Base-by-base conservation (phyloP, 2,113 vertebrate species). In the Scatophagus argus region DNA sequence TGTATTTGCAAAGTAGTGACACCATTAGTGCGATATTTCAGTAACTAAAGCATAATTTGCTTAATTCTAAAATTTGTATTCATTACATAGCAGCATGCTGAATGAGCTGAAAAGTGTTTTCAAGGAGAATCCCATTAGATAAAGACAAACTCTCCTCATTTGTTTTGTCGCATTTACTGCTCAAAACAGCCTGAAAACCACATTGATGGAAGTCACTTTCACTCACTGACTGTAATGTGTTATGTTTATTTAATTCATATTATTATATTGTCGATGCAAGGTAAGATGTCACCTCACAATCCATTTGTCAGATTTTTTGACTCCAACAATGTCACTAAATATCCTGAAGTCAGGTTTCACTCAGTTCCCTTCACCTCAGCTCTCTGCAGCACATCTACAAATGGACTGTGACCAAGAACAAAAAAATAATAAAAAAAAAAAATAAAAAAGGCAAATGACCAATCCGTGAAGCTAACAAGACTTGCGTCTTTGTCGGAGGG, bases 401-500 rank as follows among this genome's bases (percentile, higher is more conserved):
- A 56, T 61, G 65, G 34, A 19, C 29, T 10, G 2, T 31, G 49
- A 63, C 54, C 31, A 65, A 77, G 43, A 31, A 0, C 38, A 82
- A n/a, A 34, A 2, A 34, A 2, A 32, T 29, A 47, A 31, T 0
- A 44, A 82, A n/a, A 34, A 2, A 34, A 2, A 32, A 34, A 23
- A 1, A 23, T 43, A 25, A 10, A 76, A 47, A 32, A 51, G 6
- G 8, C 3, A 12, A 49, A 39, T 49, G 0, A 61, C 74, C 70
- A 41, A 81, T 79, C 77, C 81, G 66, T 3, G 43, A 19, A 38
- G 56, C 51, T 63, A 36, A 38, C 3, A 32, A 49, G 66, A 61
- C 25, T 44, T 81, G 36, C 71, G 73, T 82, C 65, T 84, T 19
- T 77, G 51, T 56, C 17, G 6, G 34, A 47, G 16, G 64, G 67